phyloP scores from a whole-genome alignment of 1,140 invertebrate species.

The Solenopsis invicta region DNA sequence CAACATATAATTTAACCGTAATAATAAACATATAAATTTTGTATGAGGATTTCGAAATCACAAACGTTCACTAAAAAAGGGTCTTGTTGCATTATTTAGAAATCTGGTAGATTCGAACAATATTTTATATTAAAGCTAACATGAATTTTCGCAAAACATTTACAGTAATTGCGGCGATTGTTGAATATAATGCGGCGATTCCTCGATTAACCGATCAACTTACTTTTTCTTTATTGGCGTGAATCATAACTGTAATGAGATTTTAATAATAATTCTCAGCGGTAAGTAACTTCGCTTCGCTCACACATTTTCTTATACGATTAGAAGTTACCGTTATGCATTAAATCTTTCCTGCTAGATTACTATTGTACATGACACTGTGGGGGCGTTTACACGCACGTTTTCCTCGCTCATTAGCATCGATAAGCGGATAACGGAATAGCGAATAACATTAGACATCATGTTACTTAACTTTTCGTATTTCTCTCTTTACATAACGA shows the following conservation, averaged over 20 bases:
- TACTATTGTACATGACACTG: conserved; percentile 23
- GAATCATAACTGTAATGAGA: not conserved
- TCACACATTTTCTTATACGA: not conserved
- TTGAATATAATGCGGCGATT: not conserved
- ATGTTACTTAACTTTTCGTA: conserved; percentile 32
- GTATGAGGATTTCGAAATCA: not conserved
- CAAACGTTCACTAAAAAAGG: too few species aligned
- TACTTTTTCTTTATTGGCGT: not conserved
- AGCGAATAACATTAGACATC: not conserved
- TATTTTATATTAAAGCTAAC: not conserved
- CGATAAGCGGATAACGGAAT: conserved; percentile 16
- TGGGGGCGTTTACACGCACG: conserved; percentile 33
- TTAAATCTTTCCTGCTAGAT: conserved; percentile 37
- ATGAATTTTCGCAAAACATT: not conserved
- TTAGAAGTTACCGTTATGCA: conserved; percentile 5
- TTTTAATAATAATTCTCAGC: not conserved
- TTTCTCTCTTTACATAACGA: conserved; percentile 42
- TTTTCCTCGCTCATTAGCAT: conserved; percentile 47
- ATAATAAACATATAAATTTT: not conserved
- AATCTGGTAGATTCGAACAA: too few species aligned
- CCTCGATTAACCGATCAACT: not conserved
- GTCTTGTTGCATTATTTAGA: not conserved
- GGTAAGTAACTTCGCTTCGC: not conserved
- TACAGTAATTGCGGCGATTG: too few species aligned
- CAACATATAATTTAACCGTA: not conserved